Conservation (phyloP, 2,113 vertebrate genomes). For the Zapornia atra region DNA sequence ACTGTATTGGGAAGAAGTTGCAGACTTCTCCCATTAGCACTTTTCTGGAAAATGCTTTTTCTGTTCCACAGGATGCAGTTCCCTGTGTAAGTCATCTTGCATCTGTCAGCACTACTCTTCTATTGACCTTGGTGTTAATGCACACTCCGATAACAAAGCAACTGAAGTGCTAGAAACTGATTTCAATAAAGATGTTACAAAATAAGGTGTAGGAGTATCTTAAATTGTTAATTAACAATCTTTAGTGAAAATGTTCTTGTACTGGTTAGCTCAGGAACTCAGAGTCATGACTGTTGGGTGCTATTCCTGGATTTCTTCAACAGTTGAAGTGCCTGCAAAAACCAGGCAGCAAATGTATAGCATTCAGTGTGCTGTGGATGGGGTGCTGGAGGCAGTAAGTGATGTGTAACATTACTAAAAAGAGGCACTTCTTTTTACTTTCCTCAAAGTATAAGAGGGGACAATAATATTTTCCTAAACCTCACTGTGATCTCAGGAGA, state of each 20-base stretch:
- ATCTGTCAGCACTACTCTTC: background rate
- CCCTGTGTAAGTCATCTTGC: background rate
- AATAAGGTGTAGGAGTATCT: background rate
- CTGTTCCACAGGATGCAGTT: background rate
- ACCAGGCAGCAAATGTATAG: background rate
- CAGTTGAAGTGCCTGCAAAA: background rate
- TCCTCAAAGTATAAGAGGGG: background rate
- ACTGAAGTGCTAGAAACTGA: background rate
- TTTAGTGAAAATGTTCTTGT: background rate
- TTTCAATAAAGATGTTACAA: background rate
- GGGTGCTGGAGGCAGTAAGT: background rate
- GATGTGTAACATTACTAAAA: background rate
- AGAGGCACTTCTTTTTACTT: background rate
- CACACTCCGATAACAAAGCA: accelerated
- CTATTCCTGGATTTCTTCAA: background rate
- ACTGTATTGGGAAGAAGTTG: background rate
- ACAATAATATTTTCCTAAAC: background rate
- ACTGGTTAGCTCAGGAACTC: background rate
- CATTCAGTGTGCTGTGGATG: background rate
- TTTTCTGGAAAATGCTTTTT: background rate
- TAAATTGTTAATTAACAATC: background rate
- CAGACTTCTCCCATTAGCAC: background rate
- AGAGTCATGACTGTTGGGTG: background rate
- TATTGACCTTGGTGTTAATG: background rate
- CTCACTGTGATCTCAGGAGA: background rate